A percentile compares a stretch with the other conserved stretches of the same genome.
These are phyloP conservation scores for Paradisaea rubra DNA, from an alignment of 2,113 vertebrate genomes.

Conservation along the genomic window DNA sequence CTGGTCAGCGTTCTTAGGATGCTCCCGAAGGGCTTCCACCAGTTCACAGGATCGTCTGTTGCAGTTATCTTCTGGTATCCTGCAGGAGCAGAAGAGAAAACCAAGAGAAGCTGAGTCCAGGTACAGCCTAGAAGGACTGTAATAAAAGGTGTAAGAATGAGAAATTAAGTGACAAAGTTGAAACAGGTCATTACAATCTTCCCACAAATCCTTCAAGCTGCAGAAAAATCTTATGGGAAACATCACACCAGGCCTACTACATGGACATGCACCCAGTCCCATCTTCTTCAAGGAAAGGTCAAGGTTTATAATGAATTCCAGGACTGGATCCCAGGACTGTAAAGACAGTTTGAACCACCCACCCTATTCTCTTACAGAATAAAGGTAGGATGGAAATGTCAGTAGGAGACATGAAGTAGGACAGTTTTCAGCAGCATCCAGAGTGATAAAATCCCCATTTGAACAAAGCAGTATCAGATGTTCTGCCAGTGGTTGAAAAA, in stretches of 20 bases:
- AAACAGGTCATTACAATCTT: neutral
- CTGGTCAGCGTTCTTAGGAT: constrained; percentile 80
- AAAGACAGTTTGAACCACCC: neutral
- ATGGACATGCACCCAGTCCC: neutral
- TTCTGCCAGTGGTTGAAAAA: neutral
- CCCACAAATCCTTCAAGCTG: neutral
- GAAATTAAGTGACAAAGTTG: neutral
- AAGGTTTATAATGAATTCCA: neutral
- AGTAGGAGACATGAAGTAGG: neutral
- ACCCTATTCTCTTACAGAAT: neutral
- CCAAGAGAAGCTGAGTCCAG: neutral
- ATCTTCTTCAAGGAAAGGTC: neutral
- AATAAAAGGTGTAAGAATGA: neutral
- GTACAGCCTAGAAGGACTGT: neutral
- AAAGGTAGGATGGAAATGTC: neutral
- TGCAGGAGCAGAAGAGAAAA: constrained; percentile 25
- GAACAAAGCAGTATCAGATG: neutral
- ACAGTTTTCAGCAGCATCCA: neutral
- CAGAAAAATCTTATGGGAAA: neutral
- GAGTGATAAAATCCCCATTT: neutral
- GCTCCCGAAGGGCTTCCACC: constrained; percentile 88
- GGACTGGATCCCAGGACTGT: neutral
- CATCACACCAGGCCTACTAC: neutral
- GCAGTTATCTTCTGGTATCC: constrained; percentile 84
- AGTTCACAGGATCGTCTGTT: constrained; percentile 86